Evolutionary conservation across 2,113 vertebrate genomes (phyloP).

Genomic region (Pimephales promelas): DNA sequence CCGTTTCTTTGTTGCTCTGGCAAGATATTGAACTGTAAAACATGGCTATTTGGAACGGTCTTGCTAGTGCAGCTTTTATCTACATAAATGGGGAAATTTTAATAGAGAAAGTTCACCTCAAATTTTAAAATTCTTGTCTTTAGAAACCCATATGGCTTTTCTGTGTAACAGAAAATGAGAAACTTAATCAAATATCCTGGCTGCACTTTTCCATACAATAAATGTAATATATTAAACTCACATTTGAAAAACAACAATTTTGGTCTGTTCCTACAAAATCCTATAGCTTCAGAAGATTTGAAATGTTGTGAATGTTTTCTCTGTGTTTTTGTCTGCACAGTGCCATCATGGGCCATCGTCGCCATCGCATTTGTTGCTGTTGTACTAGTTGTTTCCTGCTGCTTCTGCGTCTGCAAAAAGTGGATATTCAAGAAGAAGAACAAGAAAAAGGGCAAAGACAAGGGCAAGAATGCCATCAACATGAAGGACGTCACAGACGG

Average conservation of each 20-base stretch:
- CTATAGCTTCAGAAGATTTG: not conserved
- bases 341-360: conserved; percentile 98
- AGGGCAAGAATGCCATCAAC: conserved; percentile 99
- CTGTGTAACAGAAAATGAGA: not conserved
- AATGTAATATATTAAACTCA: not conserved
- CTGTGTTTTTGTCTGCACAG: conserved; percentile 67
- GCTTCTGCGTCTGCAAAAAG: conserved; percentile 99
- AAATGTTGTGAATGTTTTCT: not conserved
- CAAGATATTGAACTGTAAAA: not conserved
- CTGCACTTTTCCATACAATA: not conserved
- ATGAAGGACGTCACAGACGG: conserved; percentile 98
- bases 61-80: not conserved
- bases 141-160: not conserved
- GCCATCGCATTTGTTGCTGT: conserved; percentile 97
- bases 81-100: not conserved
- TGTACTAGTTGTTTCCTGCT: conserved; percentile 96
- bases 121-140: not conserved
- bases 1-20: not conserved
- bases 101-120: not conserved
- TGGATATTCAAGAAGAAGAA: conserved; percentile 99
- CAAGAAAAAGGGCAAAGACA: conserved; percentile 99
- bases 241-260: not conserved
- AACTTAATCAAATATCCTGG: not conserved
- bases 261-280: not conserved
- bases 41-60: not conserved